These are phyloP conservation scores for Dendroctonus ponderosae DNA, from an alignment of 1,140 invertebrate species.

Conservation along the genomic window DNA sequence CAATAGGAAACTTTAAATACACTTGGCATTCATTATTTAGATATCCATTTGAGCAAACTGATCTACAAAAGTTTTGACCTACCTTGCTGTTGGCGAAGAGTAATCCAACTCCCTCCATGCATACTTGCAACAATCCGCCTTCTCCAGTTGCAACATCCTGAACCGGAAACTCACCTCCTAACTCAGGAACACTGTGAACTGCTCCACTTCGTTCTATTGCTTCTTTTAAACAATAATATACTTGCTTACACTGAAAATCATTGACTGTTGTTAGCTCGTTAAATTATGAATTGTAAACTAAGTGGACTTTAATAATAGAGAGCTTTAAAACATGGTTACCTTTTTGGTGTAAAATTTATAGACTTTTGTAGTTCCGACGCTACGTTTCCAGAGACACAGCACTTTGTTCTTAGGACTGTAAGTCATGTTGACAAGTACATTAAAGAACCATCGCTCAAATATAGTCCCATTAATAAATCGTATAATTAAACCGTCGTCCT, in stretches of 20 bases:
- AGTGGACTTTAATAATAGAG: neutral
- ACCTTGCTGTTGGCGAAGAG: conserved; percentile 99
- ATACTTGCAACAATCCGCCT: conserved; percentile 96
- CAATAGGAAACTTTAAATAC: too few species aligned
- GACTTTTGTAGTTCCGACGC: conserved; percentile 87
- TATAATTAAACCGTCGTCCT: conserved; percentile 95
- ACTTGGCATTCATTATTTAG: too few species aligned
- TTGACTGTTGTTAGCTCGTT: neutral
- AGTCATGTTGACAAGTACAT: conserved; percentile 98
- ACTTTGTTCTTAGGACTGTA: conserved; percentile 98
- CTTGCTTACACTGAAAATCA: conserved; percentile 81
- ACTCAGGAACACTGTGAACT: conserved; percentile 78
- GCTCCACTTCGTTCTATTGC: conserved; percentile 95
- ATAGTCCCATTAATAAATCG: conserved; percentile 83
- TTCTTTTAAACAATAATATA: conserved; percentile 98
- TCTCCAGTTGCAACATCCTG: conserved; percentile 95
- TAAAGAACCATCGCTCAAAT: conserved; percentile 98
- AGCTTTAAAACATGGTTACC: conserved; percentile 57
- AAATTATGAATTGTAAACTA: neutral
- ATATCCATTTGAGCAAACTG: too few species aligned
- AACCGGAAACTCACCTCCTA: conserved; percentile 98
- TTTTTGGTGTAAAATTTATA: conserved; percentile 99
- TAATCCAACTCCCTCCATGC: conserved; percentile 97
- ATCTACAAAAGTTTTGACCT: conserved; percentile 45
- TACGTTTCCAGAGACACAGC: conserved; percentile 91